Percentiles rank a stretch among this genome's conserved stretches.
Evolutionary conservation across 2,113 vertebrate species (phyloP).

Genomic region (Pelmatolapia mariae): DNA sequence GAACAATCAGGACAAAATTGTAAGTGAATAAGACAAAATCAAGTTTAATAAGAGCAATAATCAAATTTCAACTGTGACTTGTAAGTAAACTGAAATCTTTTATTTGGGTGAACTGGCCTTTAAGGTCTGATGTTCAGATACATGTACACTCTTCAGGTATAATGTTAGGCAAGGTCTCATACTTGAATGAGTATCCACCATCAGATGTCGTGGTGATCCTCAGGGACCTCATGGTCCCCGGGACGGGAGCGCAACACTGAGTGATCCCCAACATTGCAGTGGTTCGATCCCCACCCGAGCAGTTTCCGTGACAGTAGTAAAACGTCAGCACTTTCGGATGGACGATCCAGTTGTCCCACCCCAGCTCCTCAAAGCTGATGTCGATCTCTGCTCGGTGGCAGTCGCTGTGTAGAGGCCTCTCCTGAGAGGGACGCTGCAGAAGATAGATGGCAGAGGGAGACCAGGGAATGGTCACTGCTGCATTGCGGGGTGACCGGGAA

Average conservation of each 20-base stretch:
- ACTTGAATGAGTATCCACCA: conserved; percentile 87
- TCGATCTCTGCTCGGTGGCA: conserved; percentile 79
- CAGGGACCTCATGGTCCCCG: conserved; percentile 83
- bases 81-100: neutral
- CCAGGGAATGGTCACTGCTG: conserved; percentile 74
- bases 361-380: conserved; percentile 88
- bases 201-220: conserved; percentile 87
- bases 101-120: neutral
- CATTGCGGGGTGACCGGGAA: conserved; percentile 53
- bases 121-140: conserved; percentile 56
- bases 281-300: conserved; percentile 61
- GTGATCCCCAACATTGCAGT: conserved; percentile 70
- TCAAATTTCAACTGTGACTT: neutral
- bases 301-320: conserved; percentile 88
- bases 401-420: conserved; percentile 58
- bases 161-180: conserved; percentile 87
- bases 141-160: conserved; percentile 88
- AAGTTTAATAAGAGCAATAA: neutral
- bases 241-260: conserved; percentile 85
- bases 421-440: conserved; percentile 75
- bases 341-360: conserved; percentile 92
- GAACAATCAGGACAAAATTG: neutral
- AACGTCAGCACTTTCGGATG: conserved; percentile 85
- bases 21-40: neutral
- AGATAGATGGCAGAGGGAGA: conserved; percentile 74